A percentile compares a stretch with the other conserved stretches of the same genome.
Conservation (phyloP, 2,113 vertebrate genomes). For the Heterocephalus glaber region DNA sequence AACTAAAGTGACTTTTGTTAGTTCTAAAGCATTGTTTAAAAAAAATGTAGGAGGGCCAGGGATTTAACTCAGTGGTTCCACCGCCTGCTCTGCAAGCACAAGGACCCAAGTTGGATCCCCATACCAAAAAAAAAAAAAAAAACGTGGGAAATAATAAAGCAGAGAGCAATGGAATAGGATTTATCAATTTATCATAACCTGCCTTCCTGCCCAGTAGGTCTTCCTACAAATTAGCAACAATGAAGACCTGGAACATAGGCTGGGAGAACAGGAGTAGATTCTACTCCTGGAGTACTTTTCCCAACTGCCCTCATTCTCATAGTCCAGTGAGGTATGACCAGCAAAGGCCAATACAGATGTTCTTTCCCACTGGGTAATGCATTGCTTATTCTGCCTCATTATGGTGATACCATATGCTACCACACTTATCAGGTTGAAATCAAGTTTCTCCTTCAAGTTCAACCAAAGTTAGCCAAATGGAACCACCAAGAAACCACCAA, state of each 20-base stretch:
- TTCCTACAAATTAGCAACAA: not conserved
- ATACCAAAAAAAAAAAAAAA: not conserved
- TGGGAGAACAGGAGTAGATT: not conserved
- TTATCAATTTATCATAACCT: not conserved
- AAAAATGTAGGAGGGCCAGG: too few relatives aligned
- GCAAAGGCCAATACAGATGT: not conserved
- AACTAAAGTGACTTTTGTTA: not conserved
- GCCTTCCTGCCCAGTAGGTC: accelerated
- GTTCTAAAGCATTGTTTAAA: not conserved
- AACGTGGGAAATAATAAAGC: not conserved
- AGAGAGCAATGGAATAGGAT: not conserved
- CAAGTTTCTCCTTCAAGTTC: not conserved
- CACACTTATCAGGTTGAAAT: not conserved
- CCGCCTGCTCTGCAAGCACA: too few relatives aligned
- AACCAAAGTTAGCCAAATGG: not conserved
- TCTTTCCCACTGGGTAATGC: not conserved
- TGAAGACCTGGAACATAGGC: not conserved
- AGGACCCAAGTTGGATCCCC: too few relatives aligned
- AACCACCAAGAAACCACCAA: not conserved
- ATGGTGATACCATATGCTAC: accelerated
- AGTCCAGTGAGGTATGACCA: too few relatives aligned
- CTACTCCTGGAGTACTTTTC: not conserved
- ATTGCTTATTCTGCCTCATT: not conserved
- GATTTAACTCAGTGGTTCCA: too few relatives aligned
- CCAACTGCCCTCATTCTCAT: not conserved